phyloP scores from a whole-genome alignment of 2,113 vertebrate genomes.

The Xenotilapia longispinis region DNA sequence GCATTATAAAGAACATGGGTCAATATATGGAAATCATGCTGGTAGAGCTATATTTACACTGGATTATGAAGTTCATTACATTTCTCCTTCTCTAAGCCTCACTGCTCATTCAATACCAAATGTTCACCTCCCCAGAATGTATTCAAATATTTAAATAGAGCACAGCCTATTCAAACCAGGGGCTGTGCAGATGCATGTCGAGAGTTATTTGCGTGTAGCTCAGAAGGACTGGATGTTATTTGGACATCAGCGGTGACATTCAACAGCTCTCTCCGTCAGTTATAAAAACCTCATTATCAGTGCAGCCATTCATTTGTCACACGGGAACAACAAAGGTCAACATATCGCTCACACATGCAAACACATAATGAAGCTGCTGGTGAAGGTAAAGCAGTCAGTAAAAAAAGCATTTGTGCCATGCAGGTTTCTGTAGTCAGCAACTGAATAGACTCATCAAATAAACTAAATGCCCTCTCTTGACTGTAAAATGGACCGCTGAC shows the following conservation, averaged over 20 bases:
- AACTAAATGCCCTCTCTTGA: neutral
- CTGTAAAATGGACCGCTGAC: neutral
- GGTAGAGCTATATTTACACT: neutral
- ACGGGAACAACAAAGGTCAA: neutral
- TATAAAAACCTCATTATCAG: neutral
- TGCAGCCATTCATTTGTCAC: neutral
- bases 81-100: neutral
- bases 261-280: neutral
- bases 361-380: neutral
- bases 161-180: neutral
- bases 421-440: conserved; percentile 1
- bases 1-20: neutral
- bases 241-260: neutral
- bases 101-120: neutral
- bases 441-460: conserved; percentile 19
- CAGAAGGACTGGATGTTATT: neutral
- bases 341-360: neutral
- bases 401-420: neutral
- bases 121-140: neutral
- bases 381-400: neutral
- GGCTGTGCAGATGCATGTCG: neutral
- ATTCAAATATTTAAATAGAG: neutral
- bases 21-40: neutral
- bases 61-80: neutral
- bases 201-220: neutral